Base-by-base conservation (phyloP, 2,888 invertebrate species). In the Chrysomela aeneicollis region DNA sequence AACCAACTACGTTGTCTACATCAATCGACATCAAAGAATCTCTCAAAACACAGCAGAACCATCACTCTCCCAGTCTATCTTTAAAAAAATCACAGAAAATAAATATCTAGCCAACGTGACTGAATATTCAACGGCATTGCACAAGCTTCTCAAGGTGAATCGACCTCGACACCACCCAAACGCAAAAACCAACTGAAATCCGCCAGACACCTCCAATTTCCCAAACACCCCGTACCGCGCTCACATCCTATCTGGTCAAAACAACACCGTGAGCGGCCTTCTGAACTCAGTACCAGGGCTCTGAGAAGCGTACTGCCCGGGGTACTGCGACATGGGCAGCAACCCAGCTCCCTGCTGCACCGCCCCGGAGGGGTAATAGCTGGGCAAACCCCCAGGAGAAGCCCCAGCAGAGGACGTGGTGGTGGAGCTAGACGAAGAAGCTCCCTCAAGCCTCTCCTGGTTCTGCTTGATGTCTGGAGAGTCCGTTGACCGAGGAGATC, bases 231-330 rank as follows among this genome's bases (percentile, higher is more conserved):
- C 4, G 55, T 63, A 71, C 71, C 74, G 74, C 73, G 67, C 73
- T 77, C 76, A 79, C 75, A 77, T 78, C 79, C 80, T 77, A 81
- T 90, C 90, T 86, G 90, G 91, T 92, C 92, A 92, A 86, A 92
- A 92, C 87, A 92, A 90, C 75, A 92, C 92, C 54, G 92, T 90
- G 17, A 92, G 82, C 1, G 92, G 92, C 79, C 92, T 85, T 74
- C 92, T 84, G 80, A 91, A 91, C 80, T 92, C 92, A 50, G 88
- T 85, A 30, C 89, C 88, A 51, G 86, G 82, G 4, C 86, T 84
- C 78, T 88, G 87, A 0, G 87, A 79, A 0, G 86, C 83, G 69
- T 84, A 82, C 73, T 83, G 83, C 49, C 84, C 84, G 0, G 88
- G 86, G 74, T 90, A 90, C 73, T 90, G 90, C 0, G 88, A 86